A percentile compares a stretch with the other conserved stretches of the same genome.
Evolutionary conservation across 2,113 vertebrate genomes (phyloP).

Genomic region (Leptobrachium ailaonicum): DNA sequence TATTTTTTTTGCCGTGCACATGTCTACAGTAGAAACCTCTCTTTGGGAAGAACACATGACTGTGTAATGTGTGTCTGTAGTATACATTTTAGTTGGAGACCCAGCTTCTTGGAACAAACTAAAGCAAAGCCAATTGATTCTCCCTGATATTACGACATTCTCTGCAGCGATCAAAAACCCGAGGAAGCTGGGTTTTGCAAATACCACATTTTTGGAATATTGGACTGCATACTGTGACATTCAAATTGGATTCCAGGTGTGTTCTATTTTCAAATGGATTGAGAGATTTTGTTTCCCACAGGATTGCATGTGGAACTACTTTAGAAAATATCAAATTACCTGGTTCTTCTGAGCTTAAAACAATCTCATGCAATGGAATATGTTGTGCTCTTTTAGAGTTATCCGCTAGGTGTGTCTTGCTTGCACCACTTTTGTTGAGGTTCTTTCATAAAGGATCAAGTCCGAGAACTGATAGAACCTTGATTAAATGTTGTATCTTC

Average conservation of each 20-base stretch:
- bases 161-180: constrained; percentile 1
- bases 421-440: no score
- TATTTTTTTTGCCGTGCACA: no score
- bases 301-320: constrained; percentile 8
- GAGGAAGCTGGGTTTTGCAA: constrained; percentile 16
- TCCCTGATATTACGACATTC: constrained; percentile 11
- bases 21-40: no score
- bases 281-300: neutral
- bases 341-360: constrained; percentile 9
- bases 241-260: constrained; percentile 28
- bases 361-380: neutral
- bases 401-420: no score
- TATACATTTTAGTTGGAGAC: neutral
- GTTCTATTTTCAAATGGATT: constrained; percentile 31
- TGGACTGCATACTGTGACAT: constrained; percentile 36
- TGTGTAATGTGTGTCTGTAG: neutral
- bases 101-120: neutral
- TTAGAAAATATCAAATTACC: neutral
- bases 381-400: no score
- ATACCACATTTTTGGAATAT: constrained; percentile 24
- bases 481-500: no score
- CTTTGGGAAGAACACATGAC: no score
- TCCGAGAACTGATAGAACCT: no score
- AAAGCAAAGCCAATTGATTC: constrained; percentile 32
- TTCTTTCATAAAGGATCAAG: no score